These are phyloP conservation scores for Virgularia gustaviana DNA, from an alignment of 92 coral and sea anemone species.

Conservation along the genomic window DNA sequence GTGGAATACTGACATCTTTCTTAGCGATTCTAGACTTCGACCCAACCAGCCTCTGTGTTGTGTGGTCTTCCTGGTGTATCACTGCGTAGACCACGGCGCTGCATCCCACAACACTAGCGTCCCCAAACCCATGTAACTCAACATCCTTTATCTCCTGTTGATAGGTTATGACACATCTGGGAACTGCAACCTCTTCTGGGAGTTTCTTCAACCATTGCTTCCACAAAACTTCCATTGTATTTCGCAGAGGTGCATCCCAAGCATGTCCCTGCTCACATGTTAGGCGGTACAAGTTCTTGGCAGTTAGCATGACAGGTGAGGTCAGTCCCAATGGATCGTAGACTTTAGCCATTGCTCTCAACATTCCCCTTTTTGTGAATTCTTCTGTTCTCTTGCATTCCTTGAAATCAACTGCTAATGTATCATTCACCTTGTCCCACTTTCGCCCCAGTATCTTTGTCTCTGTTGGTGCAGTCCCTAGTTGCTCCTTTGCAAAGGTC, in stretches of 20 bases:
- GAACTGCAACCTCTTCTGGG: neutral
- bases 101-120: conserved; percentile 13
- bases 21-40: conserved; percentile 30
- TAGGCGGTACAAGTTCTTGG: neutral
- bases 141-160: neutral
- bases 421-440: conserved; percentile 14
- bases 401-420: conserved; percentile 6
- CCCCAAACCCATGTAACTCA: conserved; percentile 1
- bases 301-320: neutral
- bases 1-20: conserved; percentile 14
- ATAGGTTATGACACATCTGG: neutral
- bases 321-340: conserved; percentile 8
- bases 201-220: neutral
- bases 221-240: neutral
- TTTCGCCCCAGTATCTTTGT: conserved; percentile 11
- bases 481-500: conserved; percentile 32
- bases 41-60: conserved; percentile 5
- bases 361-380: neutral
- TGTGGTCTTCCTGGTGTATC: neutral
- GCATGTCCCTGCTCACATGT: neutral
- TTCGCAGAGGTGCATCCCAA: conserved; percentile 3
- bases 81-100: neutral
- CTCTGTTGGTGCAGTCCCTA: neutral
- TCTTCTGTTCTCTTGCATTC: neutral
- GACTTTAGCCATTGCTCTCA: neutral